Conservation (phyloP, 2,113 vertebrate genomes). For the Ovibos moschatus region DNA sequence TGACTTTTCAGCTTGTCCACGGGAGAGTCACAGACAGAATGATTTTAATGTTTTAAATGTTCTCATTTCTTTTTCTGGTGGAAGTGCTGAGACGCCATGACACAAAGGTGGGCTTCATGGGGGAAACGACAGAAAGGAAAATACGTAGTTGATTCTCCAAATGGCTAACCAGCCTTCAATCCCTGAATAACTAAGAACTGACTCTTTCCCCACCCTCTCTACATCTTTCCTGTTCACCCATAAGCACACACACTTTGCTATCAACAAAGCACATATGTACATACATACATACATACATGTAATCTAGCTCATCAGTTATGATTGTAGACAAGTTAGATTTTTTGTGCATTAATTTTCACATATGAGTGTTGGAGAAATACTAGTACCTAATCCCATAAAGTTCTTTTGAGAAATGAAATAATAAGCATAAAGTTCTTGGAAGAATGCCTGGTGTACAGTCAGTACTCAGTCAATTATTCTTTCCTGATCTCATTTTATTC, state of each 20-base stretch:
- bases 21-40: not conserved
- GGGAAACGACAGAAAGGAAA: not conserved
- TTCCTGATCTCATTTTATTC: not conserved
- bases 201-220: not conserved
- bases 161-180: not conserved
- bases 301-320: not conserved
- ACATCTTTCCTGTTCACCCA: not conserved
- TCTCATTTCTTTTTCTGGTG: not conserved
- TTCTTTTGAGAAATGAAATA: not conserved
- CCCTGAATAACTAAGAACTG: not conserved
- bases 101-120: not conserved
- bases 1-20: not conserved
- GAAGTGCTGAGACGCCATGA: not conserved
- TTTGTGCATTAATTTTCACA: not conserved
- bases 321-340: not conserved
- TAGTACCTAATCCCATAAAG: too few species aligned
- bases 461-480: not conserved
- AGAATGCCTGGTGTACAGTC: not conserved
- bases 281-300: too few species aligned
- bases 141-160: not conserved
- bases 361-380: not conserved
- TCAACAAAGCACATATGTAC: not conserved
- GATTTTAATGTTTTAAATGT: not conserved
- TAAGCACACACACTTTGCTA: not conserved
- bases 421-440: not conserved